Evolutionary conservation across 2,888 invertebrate species (phyloP), one percentile per base, ranked within the genome.

Genomic region (Epistrophe eligans): DNA sequence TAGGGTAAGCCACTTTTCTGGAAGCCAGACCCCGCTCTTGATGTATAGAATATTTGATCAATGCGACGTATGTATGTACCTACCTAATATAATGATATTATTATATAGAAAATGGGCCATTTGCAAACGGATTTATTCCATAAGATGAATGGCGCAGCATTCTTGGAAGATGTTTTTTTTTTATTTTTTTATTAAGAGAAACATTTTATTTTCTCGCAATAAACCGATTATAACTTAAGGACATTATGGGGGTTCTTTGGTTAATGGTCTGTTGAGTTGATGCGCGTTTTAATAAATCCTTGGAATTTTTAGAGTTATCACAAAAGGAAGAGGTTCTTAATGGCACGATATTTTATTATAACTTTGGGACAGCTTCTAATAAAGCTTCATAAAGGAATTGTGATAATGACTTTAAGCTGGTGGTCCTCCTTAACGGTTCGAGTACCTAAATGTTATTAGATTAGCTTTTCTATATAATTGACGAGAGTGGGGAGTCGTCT

Each of bases 161-260:
- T 35, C 10, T 17, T 77, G 58, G 60, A 50, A 28, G 35, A 76
- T 66, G 57, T 24, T 58, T 67, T 50, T 32, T n/a, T n/a, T n/a
- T n/a, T n/a, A n/a, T n/a, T n/a, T n/a, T n/a, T n/a, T n/a, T n/a
- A n/a, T n/a, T n/a, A n/a, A 45, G 58, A 6, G 35, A 38, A 60
- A 62, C 32, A 62, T 79, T 71, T 62, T 62, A 71, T 79, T 62
- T 60, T 35, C 15, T 35, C 17, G 52, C 24, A 62, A 62, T 71
- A 77, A 77, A 71, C 40, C 71, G 77, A 71, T 70, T 77, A 77
- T 77, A 66, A 32, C 15, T 52, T 76, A 24, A 38, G 24, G 57
- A 50, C 38, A 57, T 67, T 64, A 67, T 50, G 60, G 38, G 24
- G 60, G 28, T 32, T 55, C 10, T 45, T 35, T 67, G 50, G 58